phyloP scores from a whole-genome alignment of 1,140 invertebrate genomes.

The Zaprionus davidi region DNA sequence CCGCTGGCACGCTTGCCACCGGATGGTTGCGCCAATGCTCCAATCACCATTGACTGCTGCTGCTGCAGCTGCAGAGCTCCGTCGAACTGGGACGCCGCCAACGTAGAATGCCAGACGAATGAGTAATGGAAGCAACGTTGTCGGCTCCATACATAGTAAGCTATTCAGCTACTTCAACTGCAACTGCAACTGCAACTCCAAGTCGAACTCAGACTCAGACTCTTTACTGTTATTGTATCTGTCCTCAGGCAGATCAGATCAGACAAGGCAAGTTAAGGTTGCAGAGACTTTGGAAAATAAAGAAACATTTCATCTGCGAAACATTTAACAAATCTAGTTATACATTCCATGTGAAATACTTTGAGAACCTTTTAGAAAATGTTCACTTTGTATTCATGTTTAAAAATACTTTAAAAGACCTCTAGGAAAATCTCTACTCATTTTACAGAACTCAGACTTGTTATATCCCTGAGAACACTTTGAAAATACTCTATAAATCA shows the following conservation, averaged over 20 bases:
- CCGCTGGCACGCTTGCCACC: constrained; percentile 36
- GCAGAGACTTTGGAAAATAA: background rate
- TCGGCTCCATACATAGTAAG: constrained; percentile 6
- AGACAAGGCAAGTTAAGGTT: background rate
- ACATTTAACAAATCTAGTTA: background rate
- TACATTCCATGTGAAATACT: background rate
- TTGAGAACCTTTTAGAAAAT: background rate
- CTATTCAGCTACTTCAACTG: background rate
- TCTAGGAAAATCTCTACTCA: too few species aligned
- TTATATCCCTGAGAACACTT: too few species aligned
- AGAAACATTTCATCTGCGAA: background rate
- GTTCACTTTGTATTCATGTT: too few species aligned
- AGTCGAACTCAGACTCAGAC: constrained; percentile 5
- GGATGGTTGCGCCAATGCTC: constrained; percentile 36
- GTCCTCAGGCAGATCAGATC: background rate
- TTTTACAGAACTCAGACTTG: too few species aligned
- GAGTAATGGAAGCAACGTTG: constrained; percentile 33
- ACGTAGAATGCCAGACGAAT: constrained; percentile 60
- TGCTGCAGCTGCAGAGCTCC: constrained; percentile 31
- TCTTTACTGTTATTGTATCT: background rate
- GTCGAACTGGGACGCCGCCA: constrained; percentile 46
- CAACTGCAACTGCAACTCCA: background rate
- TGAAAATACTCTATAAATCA: too few species aligned
- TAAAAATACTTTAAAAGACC: too few species aligned
- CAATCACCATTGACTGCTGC: constrained; percentile 21